phyloP scores from a whole-genome alignment of 2,888 invertebrate species.

The Nomada lathburiana region DNA sequence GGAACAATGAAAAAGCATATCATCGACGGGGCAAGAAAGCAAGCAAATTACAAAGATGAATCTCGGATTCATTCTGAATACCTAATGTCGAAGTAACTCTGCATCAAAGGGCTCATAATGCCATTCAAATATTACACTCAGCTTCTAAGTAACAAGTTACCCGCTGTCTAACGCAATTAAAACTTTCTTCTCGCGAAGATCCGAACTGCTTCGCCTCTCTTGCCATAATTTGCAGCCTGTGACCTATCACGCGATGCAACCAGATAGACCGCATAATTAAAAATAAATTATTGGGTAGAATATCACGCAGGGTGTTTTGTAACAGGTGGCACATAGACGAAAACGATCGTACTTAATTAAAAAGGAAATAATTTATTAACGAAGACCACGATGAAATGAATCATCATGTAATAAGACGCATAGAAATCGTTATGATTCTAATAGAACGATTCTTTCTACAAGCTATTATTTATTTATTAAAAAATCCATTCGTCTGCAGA shows the following conservation, averaged over 20 bases:
- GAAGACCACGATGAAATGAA: neutral
- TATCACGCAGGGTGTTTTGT: conserved; percentile 22
- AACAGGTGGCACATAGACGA: conserved; percentile 8
- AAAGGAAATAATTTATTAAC: neutral
- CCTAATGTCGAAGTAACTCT: conserved; percentile 35
- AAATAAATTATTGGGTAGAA: conserved; percentile 22
- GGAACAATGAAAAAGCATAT: conserved; percentile 51
- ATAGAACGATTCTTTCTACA: too few relatives aligned
- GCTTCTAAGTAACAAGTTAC: conserved; percentile 78
- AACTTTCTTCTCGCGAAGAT: conserved; percentile 63
- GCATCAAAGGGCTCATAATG: conserved; percentile 77
- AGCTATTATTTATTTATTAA: too few relatives aligned
- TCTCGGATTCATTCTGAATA: conserved; percentile 44
- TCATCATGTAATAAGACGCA: neutral
- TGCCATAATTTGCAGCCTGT: conserved; percentile 44
- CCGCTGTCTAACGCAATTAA: conserved; percentile 73
- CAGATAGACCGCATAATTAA: conserved; percentile 38
- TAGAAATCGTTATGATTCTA: too few relatives aligned
- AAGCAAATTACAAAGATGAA: conserved; percentile 31
- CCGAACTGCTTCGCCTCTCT: conserved; percentile 46
- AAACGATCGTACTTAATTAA: neutral
- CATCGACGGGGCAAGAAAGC: conserved; percentile 2
- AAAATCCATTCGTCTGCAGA: too few relatives aligned
- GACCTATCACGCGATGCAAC: conserved; percentile 33
- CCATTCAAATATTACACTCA: conserved; percentile 75